These are phyloP conservation scores for Vannuccia rotundouncinata DNA, from an alignment of 2,888 invertebrate species.

Conservation along the genomic window DNA sequence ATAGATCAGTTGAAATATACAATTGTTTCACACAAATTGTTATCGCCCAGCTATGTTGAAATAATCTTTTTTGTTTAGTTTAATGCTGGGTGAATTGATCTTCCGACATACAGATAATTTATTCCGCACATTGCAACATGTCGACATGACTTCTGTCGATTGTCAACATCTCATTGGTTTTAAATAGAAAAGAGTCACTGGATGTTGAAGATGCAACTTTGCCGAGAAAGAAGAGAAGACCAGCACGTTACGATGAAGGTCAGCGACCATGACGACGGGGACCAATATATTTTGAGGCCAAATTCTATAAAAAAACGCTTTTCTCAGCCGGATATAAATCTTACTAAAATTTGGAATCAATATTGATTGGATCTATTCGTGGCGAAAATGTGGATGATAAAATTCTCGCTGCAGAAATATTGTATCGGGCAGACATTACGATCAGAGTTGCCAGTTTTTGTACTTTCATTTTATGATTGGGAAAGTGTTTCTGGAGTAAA, in stretches of 20 bases:
- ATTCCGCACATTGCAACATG: slow-evolving; percentile 11
- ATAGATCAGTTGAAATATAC: no score
- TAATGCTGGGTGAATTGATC: neutral
- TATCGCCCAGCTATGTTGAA: no score
- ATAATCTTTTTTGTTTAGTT: neutral
- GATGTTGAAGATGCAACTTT: slow-evolving; percentile 14
- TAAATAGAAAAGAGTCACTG: neutral
- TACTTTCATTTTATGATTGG: no score
- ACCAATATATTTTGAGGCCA: neutral
- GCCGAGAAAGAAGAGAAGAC: slow-evolving; percentile 7
- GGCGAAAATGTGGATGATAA: neutral
- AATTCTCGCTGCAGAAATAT: neutral
- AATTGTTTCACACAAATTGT: no score
- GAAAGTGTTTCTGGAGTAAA: no score
- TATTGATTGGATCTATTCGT: neutral
- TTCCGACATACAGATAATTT: slow-evolving; percentile 17
- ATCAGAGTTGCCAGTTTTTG: no score
- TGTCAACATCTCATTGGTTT: neutral
- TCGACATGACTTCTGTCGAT: slow-evolving; percentile 12
- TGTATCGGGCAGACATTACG: neutral
- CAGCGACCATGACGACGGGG: neutral
- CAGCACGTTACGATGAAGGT: neutral
- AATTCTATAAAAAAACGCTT: neutral
- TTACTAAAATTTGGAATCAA: neutral
- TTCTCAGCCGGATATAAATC: neutral